Evolutionary conservation across 2,797 vertebrate species (phyloP).

Genomic region (Phrynocephalus forsythii): DNA sequence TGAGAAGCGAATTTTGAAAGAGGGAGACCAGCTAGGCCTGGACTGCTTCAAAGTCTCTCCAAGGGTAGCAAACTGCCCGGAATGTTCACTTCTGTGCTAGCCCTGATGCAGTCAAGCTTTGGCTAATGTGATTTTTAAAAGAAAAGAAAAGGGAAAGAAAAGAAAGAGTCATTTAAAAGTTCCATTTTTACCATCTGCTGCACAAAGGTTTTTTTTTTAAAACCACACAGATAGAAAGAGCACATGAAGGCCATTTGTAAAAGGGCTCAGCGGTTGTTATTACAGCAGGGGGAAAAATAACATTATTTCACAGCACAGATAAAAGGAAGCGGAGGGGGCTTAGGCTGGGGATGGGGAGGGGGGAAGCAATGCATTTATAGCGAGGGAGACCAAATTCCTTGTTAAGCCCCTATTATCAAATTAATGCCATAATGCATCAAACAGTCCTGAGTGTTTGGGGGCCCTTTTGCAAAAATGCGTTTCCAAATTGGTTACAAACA

Average conservation of each 20-base stretch:
- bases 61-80: background rate
- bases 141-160: background rate
- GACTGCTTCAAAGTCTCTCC: background rate
- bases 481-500: constrained; percentile 67
- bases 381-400: constrained; percentile 70
- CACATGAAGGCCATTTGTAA: constrained; percentile 72
- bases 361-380: constrained; percentile 70
- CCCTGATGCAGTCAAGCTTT: background rate
- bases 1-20: no score
- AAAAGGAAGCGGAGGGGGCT: constrained; percentile 64
- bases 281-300: constrained; percentile 71
- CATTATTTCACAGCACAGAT: constrained; percentile 74
- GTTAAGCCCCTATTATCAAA: constrained; percentile 72
- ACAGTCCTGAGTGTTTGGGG: constrained; percentile 69
- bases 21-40: background rate
- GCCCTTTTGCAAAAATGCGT: constrained; percentile 57
- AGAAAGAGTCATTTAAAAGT: background rate
- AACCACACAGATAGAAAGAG: constrained; percentile 47
- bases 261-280: constrained; percentile 70
- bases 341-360: no score
- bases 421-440: constrained; percentile 77
- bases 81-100: background rate
- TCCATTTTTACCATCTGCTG: constrained; percentile 52
- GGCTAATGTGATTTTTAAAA: background rate
- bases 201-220: background rate